Percentiles rank a stretch among this genome's conserved stretches.
Evolutionary conservation across 64 coral and sea anemone species (phyloP).

Genomic region (Montipora capricornis): DNA sequence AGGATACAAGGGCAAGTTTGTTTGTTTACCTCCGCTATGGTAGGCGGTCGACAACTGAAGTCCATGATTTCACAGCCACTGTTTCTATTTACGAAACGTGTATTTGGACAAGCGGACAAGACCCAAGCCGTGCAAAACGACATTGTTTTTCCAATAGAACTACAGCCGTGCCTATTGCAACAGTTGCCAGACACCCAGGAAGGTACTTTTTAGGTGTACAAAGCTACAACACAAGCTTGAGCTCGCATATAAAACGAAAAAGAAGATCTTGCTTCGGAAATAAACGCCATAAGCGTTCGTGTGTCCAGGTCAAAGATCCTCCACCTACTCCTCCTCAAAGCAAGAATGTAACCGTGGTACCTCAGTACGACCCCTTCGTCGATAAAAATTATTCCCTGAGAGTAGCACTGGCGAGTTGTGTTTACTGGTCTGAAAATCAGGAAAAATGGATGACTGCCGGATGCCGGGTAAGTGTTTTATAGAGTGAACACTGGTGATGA

Average conservation of each 20-base stretch:
- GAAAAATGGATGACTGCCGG: slow-evolving; percentile 56
- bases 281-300: slow-evolving; percentile 59
- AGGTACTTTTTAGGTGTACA: slow-evolving; percentile 18
- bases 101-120: background rate
- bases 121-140: background rate
- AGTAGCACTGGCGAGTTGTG: slow-evolving; percentile 43
- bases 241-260: slow-evolving; percentile 2
- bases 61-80: slow-evolving; percentile 15
- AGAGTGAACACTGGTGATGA: background rate
- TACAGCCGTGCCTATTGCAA: background rate
- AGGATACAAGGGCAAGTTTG: background rate
- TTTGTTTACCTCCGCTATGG: slow-evolving; percentile 4
- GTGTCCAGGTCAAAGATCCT: slow-evolving; percentile 75
- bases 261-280: slow-evolving; percentile 70
- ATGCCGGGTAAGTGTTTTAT: slow-evolving; percentile 53
- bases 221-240: slow-evolving; percentile 1
- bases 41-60: background rate
- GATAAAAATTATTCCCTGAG: slow-evolving; percentile 55
- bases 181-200: background rate
- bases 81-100: background rate
- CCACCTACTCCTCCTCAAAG: slow-evolving; percentile 16
- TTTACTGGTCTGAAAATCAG: slow-evolving; percentile 31
- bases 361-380: slow-evolving; percentile 51
- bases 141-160: background rate
- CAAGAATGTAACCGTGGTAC: slow-evolving; percentile 33